These are phyloP conservation scores for Melinopterus prodromus DNA, from an alignment of 2,888 invertebrate species.

Conservation along the genomic window DNA sequence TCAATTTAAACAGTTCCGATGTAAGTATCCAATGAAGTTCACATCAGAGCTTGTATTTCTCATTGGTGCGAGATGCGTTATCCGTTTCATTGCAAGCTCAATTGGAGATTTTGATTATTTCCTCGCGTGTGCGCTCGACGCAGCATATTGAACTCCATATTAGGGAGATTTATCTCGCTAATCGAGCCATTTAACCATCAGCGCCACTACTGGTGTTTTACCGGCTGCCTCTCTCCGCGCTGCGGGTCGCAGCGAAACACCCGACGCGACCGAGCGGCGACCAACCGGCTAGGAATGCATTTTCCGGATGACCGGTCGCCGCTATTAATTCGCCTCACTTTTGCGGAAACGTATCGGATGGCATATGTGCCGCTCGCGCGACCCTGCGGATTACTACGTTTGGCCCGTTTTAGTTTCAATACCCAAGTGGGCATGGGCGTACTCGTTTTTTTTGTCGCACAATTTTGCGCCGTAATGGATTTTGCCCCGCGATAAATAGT, in stretches of 20 bases:
- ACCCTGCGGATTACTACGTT: not conserved
- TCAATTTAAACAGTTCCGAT: no score
- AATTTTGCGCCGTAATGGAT: not conserved
- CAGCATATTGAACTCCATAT: constrained; percentile 25
- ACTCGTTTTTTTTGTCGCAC: not conserved
- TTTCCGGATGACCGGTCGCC: not conserved
- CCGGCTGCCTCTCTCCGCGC: not conserved
- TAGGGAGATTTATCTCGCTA: constrained; percentile 22
- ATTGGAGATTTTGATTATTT: constrained; percentile 22
- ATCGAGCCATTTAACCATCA: constrained; percentile 17
- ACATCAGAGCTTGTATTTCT: no score
- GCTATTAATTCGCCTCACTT: not conserved
- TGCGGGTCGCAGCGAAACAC: not conserved
- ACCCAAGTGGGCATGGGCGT: not conserved
- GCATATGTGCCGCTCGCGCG: not conserved
- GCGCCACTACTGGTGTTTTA: not conserved
- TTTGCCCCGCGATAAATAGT: not conserved
- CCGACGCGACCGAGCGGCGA: not conserved
- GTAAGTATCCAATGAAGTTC: no score
- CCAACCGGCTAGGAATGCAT: constrained; percentile 4
- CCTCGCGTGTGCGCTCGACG: not conserved
- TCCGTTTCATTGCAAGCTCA: constrained; percentile 17
- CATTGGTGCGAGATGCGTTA: no score
- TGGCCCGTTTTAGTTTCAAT: not conserved
- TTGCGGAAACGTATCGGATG: not conserved